Conservation (phyloP, 2,888 invertebrate genomes). For the Griposia aprilina region DNA sequence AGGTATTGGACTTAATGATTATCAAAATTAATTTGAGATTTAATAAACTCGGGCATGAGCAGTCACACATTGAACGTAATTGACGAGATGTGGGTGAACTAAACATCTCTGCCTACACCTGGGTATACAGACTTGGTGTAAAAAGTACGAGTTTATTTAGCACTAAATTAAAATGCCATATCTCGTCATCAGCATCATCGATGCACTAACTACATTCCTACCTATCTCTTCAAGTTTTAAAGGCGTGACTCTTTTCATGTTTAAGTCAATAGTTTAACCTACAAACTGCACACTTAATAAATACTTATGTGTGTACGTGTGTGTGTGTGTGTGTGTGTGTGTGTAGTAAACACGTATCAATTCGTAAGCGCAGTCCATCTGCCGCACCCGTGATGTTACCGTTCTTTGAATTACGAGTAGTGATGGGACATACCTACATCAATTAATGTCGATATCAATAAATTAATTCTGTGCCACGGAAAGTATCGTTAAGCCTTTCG, state of each 20-base stretch:
- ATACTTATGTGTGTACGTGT: neutral
- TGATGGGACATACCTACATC: conserved; percentile 34
- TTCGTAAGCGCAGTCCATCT: conserved; percentile 62
- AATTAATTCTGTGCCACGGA: too few relatives aligned
- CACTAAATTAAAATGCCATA: conserved; percentile 8
- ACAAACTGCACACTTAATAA: conserved; percentile 31
- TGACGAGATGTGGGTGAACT: too few relatives aligned
- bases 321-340: neutral
- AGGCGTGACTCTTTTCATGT: conserved; percentile 24
- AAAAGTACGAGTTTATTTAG: neutral
- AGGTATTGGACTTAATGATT: too few relatives aligned
- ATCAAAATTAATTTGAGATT: too few relatives aligned
- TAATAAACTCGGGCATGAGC: too few relatives aligned
- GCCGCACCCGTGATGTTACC: conserved; percentile 70
- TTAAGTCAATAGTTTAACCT: conserved; percentile 25
- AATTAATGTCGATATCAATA: conserved; percentile 18
- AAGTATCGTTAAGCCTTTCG: neutral
- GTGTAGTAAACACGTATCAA: conserved; percentile 29
- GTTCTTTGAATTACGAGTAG: conserved; percentile 59
- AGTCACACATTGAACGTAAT: too few relatives aligned
- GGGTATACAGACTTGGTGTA: neutral
- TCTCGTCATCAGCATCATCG: neutral
- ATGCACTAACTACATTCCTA: conserved; percentile 11
- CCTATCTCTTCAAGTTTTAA: neutral
- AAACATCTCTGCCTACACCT: too few relatives aligned